Percentiles rank a stretch among this genome's conserved stretches.
Conservation (phyloP, 2,888 invertebrate genomes). For the Pyrrhopygopsis socrates region DNA sequence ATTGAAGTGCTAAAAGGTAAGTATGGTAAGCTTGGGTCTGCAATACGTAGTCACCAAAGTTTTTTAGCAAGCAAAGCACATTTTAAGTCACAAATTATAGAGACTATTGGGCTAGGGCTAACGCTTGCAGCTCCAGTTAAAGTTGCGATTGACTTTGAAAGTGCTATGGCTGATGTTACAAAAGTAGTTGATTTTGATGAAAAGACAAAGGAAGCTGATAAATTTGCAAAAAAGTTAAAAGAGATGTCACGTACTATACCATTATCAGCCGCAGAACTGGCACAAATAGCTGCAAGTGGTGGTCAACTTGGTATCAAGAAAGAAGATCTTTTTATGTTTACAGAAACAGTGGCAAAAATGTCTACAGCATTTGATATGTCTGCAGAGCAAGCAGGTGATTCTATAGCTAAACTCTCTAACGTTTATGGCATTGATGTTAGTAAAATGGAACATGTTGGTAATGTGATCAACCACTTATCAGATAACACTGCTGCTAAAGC, state of each 20-base stretch:
- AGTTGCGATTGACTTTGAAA: conserved; percentile 24
- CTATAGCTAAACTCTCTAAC: conserved; percentile 28
- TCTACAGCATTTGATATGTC: conserved; percentile 40
- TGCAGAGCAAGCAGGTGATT: conserved; percentile 30
- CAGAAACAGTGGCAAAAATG: conserved; percentile 22
- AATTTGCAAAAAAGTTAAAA: conserved; percentile 19
- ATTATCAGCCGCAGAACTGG: conserved; percentile 26
- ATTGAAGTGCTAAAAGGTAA: conserved; percentile 24
- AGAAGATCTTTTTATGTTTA: conserved; percentile 15
- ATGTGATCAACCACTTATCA: conserved; percentile 27
- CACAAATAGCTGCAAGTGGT: conserved; percentile 37
- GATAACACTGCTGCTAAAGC: conserved; percentile 32
- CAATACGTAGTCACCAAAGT: conserved; percentile 17
- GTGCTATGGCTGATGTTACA: conserved; percentile 28
- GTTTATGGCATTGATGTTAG: conserved; percentile 26
- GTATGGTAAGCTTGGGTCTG: conserved; percentile 8
- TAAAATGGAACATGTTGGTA: conserved; percentile 13
- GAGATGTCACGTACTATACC: conserved; percentile 21
- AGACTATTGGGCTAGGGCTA: conserved; percentile 23
- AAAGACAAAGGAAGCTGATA: background rate
- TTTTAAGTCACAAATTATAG: conserved; percentile 27
- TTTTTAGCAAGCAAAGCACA: conserved; percentile 22
- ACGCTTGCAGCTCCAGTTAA: conserved; percentile 31
- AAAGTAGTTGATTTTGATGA: conserved; percentile 17
- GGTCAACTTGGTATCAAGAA: conserved; percentile 30